These are phyloP conservation scores for Abramis brama DNA, from an alignment of 2,113 vertebrate species.

Conservation along the genomic window DNA sequence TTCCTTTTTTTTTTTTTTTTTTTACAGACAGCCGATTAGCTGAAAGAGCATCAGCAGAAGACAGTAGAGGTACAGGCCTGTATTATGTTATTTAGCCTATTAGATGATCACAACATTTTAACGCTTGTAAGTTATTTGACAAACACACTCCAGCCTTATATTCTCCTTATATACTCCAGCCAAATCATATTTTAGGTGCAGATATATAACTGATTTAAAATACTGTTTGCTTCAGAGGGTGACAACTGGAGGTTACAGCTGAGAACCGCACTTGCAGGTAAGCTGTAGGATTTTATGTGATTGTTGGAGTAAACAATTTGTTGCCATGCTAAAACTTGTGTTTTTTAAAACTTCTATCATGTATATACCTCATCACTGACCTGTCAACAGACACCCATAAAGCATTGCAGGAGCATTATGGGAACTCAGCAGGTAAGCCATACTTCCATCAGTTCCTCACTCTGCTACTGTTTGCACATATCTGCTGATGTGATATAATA, in stretches of 20 bases:
- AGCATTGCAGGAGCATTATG: constrained; percentile 1
- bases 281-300: neutral
- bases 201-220: neutral
- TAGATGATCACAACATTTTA: neutral
- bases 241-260: neutral
- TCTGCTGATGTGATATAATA: neutral
- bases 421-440: constrained; percentile 25
- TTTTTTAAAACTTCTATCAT: neutral
- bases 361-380: neutral
- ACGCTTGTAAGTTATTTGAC: neutral
- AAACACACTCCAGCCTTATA: neutral
- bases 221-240: neutral
- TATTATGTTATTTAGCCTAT: neutral
- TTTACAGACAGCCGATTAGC: constrained; percentile 44
- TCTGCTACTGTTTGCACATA: neutral
- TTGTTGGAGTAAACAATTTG: neutral
- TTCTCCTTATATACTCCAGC: too few relatives aligned
- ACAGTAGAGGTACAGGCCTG: constrained; percentile 46
- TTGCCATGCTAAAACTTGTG: neutral
- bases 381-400: neutral
- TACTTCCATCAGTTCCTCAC: neutral
- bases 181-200: neutral
- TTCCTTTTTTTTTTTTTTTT: constrained; percentile 18
- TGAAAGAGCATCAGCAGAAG: constrained; percentile 43
- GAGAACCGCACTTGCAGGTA: neutral